Conservation (phyloP, 1,140 invertebrate species). For the Papilio glaucus region DNA sequence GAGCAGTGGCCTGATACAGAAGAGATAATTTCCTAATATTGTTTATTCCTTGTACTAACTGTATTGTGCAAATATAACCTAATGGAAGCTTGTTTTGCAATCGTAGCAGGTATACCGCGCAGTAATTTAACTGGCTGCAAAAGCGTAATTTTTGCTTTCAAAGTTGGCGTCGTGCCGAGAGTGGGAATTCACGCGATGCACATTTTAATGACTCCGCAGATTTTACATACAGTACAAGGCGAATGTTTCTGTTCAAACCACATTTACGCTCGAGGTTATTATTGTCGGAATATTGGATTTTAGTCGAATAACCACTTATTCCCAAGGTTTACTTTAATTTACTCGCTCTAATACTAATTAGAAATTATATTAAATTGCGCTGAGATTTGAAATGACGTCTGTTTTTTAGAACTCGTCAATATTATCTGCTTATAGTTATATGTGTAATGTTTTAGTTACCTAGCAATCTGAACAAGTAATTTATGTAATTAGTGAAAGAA, state of each 20-base stretch:
- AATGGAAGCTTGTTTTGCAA: constrained; percentile 23
- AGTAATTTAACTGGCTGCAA: constrained; percentile 14
- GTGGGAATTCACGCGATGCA: constrained; percentile 23
- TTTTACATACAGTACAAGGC: constrained; percentile 22
- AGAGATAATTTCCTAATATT: too few species aligned
- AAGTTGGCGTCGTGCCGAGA: constrained; percentile 20
- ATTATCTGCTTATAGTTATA: too few species aligned
- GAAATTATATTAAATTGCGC: neutral
- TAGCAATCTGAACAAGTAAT: too few species aligned
- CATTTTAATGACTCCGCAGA: constrained; percentile 35
- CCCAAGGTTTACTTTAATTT: neutral
- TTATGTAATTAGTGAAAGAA: too few species aligned
- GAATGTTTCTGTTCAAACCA: constrained; percentile 19
- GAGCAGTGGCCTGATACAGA: too few species aligned
- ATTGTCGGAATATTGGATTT: neutral
- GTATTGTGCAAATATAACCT: neutral
- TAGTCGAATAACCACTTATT: neutral
- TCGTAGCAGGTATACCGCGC: neutral
- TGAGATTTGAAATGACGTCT: neutral
- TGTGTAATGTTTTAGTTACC: too few species aligned
- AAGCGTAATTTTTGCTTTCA: constrained; percentile 30
- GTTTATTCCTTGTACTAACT: too few species aligned
- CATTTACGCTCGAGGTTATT: constrained; percentile 11
- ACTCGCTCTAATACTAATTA: neutral
- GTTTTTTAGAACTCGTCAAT: too few species aligned